phyloP scores from a whole-genome alignment of 2,888 invertebrate genomes.

The Azorinus chamasolen region DNA sequence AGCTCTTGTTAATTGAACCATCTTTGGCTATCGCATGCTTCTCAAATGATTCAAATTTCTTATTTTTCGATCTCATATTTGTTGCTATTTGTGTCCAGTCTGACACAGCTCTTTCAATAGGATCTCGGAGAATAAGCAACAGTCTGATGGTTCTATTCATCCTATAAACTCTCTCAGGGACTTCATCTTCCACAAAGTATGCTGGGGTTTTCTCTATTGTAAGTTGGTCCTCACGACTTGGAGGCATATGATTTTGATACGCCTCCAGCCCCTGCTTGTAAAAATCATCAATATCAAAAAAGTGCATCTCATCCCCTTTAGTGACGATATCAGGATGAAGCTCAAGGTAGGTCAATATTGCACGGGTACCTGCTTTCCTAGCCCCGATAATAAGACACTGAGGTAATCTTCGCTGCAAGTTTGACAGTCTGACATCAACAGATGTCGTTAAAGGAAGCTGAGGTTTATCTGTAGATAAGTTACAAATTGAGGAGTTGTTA shows the following conservation, averaged over 20 bases:
- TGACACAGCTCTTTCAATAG: slow-evolving; percentile 97
- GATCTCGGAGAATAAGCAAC: slow-evolving; percentile 97
- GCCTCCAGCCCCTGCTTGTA: slow-evolving; percentile 96
- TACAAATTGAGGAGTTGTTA: slow-evolving; percentile 36
- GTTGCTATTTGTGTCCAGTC: slow-evolving; percentile 96
- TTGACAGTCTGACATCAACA: slow-evolving; percentile 28
- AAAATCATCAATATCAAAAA: slow-evolving; percentile 95
- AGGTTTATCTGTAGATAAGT: slow-evolving; percentile 11
- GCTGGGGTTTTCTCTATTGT: slow-evolving; percentile 99
- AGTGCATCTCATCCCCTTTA: slow-evolving; percentile 98
- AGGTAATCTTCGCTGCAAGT: slow-evolving; percentile 83
- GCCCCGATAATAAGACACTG: slow-evolving; percentile 87
- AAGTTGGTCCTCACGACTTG: slow-evolving; percentile 94
- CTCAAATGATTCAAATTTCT: slow-evolving; percentile 82
- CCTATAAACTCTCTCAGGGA: slow-evolving; percentile 96
- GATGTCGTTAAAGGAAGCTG: neutral
- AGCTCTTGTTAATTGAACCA: slow-evolving; percentile 85
- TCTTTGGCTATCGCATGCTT: slow-evolving; percentile 81
- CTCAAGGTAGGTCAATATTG: slow-evolving; percentile 85
- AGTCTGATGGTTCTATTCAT: slow-evolving; percentile 97
- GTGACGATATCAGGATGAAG: slow-evolving; percentile 92
- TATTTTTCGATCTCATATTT: slow-evolving; percentile 66
- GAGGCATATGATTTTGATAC: slow-evolving; percentile 95
- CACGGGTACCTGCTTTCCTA: slow-evolving; percentile 86
- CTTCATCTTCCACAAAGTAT: slow-evolving; percentile 97